phyloP scores from a whole-genome alignment of 2,113 vertebrate species.

The Chrysochloris asiatica region DNA sequence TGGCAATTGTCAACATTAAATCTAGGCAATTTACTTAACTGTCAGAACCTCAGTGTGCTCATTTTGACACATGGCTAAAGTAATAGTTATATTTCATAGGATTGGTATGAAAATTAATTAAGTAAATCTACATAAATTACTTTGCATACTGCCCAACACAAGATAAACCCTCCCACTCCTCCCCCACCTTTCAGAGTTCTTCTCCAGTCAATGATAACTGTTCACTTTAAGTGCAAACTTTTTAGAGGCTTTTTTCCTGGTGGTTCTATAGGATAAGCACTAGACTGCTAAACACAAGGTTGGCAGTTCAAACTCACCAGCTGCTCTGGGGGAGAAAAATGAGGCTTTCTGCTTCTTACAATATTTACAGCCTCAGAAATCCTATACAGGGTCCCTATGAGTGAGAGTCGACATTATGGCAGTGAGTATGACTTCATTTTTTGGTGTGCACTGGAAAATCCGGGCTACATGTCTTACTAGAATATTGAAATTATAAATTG shows the following conservation, averaged over 20 bases:
- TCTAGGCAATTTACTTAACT: too few relatives aligned
- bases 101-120: slow-evolving; percentile 42
- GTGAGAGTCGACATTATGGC: too few relatives aligned
- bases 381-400: too few relatives aligned
- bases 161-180: not conserved
- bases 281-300: too few relatives aligned
- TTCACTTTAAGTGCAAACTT: not conserved
- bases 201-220: not conserved
- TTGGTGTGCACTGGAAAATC: not conserved
- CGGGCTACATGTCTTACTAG: not conserved
- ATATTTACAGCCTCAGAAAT: too few relatives aligned
- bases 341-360: too few relatives aligned
- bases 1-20: too few relatives aligned
- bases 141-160: not conserved
- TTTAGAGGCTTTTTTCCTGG: not conserved
- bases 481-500: slow-evolving; percentile 35
- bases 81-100: not conserved
- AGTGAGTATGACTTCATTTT: too few relatives aligned
- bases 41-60: not conserved
- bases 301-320: too few relatives aligned
- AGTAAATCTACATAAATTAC: not conserved
- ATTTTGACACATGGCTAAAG: not conserved
- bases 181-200: not conserved
- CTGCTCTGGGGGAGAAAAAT: too few relatives aligned
- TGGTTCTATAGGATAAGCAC: too few relatives aligned